Conservation (phyloP, 2,113 vertebrate species). For the Notiomystis cincta region DNA sequence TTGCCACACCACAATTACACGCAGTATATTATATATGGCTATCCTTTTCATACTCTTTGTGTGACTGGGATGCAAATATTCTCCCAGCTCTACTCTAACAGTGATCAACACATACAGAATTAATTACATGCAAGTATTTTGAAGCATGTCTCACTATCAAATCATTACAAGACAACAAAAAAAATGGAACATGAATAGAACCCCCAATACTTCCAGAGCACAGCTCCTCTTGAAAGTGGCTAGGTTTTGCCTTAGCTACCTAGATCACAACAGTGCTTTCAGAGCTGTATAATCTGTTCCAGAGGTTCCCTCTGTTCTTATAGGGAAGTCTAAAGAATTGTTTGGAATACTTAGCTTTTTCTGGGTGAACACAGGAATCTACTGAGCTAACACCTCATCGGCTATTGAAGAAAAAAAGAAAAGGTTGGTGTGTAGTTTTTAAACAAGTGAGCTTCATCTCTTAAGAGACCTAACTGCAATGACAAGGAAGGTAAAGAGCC, state of each 20-base stretch:
- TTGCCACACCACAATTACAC: neutral
- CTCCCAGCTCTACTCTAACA: neutral
- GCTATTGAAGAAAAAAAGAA: neutral
- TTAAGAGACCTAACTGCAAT: neutral
- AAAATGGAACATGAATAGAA: neutral
- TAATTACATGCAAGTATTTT: neutral
- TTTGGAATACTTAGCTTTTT: neutral
- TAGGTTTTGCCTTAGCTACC: neutral
- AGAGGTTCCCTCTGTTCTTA: neutral
- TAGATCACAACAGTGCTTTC: neutral
- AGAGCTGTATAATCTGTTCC: neutral
- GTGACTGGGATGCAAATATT: neutral
- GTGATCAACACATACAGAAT: neutral
- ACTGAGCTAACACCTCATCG: neutral
- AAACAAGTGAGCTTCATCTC: neutral
- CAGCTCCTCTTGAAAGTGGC: neutral
- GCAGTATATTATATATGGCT: constrained; percentile 20
- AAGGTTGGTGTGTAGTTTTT: neutral
- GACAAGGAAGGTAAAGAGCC: neutral
- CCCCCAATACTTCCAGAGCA: neutral
- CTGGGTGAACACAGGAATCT: neutral
- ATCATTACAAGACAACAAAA: neutral
- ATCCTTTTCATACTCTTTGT: neutral
- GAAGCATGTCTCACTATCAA: neutral
- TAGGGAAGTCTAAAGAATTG: neutral